Evolutionary conservation across 2,888 invertebrate genomes (phyloP), one percentile per base, ranked within the genome.

Genomic region (Ormyrus nitidulus): DNA sequence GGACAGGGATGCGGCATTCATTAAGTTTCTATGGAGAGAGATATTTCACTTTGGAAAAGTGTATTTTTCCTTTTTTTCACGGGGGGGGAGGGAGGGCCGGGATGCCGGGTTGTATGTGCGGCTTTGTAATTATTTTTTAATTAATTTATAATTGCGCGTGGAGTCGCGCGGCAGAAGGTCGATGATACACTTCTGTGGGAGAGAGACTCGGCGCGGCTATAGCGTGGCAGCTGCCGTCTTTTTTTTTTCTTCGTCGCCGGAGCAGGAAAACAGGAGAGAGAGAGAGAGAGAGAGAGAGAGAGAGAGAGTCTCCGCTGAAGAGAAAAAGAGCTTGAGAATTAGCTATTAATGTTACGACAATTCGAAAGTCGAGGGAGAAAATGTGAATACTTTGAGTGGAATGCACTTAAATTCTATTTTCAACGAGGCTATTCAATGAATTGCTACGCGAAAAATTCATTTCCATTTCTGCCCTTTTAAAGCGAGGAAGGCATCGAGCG

Each of bases 91-190:
- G 5, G 7, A 13, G 9, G 34, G 5, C 5, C 9, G 9, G 19
- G 19, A 1, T 4, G 6, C 51, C 58, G 49, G 11, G 7, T 59
- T 71, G 51, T n/a, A 6, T 46, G 10, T 5, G 58, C 0, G 6
- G 34, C 19, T 58, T 44, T 48, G 6, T 54, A 53, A 51, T 62
- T 69, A n/a, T 62, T 69, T 81, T 76, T 71, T 78, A 81, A 81
- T 81, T 81, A 81, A 81, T 77, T 70, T 44, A 54, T 81, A 81
- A 77, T 73, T 73, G 69, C 68, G 46, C 69, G 54, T 4, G 34
- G 34, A 10, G 10, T 7, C 49, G 46, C 46, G 34, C 34, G 34
- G 34, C 34, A 34, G 34, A 34, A 34, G 34, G 34, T 59, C 68
- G 75, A 74, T 49, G 56, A 34, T 34, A 34, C 34, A 34, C 5